Base-by-base conservation (phyloP, 2,797 vertebrate genomes). In the Lithobates pipiens region DNA sequence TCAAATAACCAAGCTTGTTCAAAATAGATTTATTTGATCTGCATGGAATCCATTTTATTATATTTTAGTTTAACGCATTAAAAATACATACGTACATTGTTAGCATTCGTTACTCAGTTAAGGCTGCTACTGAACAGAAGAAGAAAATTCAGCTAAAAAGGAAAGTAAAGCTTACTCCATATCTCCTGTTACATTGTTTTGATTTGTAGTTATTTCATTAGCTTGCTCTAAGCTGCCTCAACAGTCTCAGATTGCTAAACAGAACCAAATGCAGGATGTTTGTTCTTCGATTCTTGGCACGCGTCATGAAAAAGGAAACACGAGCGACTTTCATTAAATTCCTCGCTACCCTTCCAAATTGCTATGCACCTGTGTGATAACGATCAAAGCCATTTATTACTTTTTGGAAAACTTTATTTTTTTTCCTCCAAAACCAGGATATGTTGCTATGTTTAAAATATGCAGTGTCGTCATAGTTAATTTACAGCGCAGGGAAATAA, bases 271-370 rank as follows among this genome's bases (percentile, higher is more conserved):
- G 78, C 84, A 86, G 84, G 84, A 86, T 86, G 78, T 81, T 81
- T 86, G 78, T 78, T 76, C 78, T 86, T 77, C 63, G 73, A 68
- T 86, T 86, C 78, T 81, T 86, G 84, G 84, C 84, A 86, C 70
- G 61, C 46, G 65, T 82, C 61, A 70, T 44, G 32, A 70, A 42
- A 80, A 44, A 86, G 84, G 84, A 86, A 86, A 86, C 71, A 63
- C 70, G 73, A 80, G 84, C 65, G 72, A 76, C 78, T 86, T 86
- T 86, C 73, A 86, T 71, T 81, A 81, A 81, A 86, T 86, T 81
- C 78, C 54, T 77, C 72, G 69, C 77, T 68, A 81, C 61, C n/a
- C 72, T 70, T 71, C 57, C 72, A 86, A 71, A 81, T 70, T 81
- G 70, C 79, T 78, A 77, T 76, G 72, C 84, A 76, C 84, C 84